Evolutionary conservation across 1,140 invertebrate genomes (phyloP).

Genomic region (Scaptomyza graminum): DNA sequence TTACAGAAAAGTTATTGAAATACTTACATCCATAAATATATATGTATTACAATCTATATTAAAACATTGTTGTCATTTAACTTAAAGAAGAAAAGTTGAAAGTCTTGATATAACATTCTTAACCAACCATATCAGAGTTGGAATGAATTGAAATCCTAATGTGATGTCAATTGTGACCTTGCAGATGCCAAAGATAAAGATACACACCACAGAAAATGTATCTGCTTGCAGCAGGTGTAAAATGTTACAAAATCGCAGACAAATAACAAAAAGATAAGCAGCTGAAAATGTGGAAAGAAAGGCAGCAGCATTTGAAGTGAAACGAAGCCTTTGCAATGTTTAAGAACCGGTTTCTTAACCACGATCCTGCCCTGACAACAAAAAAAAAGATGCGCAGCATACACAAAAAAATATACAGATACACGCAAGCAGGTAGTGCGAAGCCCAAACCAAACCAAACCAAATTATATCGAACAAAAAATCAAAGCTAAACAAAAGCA

Average conservation of each 20-base stretch:
- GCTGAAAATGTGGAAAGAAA: not conserved
- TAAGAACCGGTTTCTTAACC: conserved; percentile 13
- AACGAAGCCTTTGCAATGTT: conserved; percentile 23
- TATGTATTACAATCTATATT: no score
- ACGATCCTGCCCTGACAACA: conserved; percentile 20
- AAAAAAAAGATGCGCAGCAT: conserved; percentile 14
- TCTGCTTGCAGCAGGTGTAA: conserved; percentile 28
- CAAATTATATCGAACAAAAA: not conserved
- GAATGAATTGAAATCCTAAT: no score
- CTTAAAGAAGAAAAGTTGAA: no score
- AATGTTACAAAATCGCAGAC: conserved; percentile 18
- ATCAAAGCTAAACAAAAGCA: not conserved
- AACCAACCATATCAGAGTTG: no score
- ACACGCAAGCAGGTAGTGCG: not conserved
- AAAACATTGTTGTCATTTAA: no score
- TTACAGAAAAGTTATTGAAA: no score
- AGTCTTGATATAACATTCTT: no score
- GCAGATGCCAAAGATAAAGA: not conserved
- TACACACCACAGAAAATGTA: not conserved
- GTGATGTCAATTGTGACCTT: not conserved
- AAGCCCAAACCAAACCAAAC: not conserved
- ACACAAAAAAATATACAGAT: not conserved
- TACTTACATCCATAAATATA: no score
- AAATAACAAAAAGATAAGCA: not conserved
- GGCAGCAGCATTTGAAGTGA: not conserved